Base-by-base conservation (phyloP, 2,888 invertebrate species). In the Cerastis leucographa region DNA sequence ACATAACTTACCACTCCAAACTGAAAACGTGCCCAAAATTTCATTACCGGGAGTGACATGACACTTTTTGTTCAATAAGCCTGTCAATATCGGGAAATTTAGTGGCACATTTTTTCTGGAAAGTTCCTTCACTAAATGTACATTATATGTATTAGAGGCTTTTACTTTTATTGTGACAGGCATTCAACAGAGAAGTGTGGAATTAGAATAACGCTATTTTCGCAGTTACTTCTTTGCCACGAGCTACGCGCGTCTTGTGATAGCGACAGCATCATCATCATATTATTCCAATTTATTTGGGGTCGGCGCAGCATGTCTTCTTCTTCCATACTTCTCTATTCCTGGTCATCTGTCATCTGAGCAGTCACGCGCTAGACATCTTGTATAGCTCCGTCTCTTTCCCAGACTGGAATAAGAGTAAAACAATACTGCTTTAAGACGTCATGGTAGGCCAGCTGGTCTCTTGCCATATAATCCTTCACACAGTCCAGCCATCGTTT, bases 31-130 rank as follows among this genome's bases (percentile, higher is more conserved):
- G 69, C 29, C 78, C 71, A 66, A 76, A 87, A 85, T 82, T 87
- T 87, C 83, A 87, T 87, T 86, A 83, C 59, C 25, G 66, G 71
- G 65, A 67, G 66, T 87, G 87, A 87, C 73, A 19, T 11, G 65
- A 77, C 81, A 83, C n/a, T 86, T 86, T 80, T 81, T 65, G 74
- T 74, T 73, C 71, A 74, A 84, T 80, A 81, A 74, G 71, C 70
- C 74, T 78, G 83, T 74, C 81, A 81, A 81, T 83, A 81, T 83
- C 12, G 42, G 42, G 64, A 61, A 70, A 42, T 61, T 71, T 77
- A 35, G 69, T 73, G 76, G 71, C 35, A 80, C 54, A 59, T 76
- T 75, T 77, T 74, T 72, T 65, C 70, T 65, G 9, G 54, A 42
- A 72, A 66, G 40, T 72, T 78, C 35, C 49, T 68, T 49, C 1